phyloP scores from a whole-genome alignment of 1,140 invertebrate species.

The Caenorhabditis remanei region DNA sequence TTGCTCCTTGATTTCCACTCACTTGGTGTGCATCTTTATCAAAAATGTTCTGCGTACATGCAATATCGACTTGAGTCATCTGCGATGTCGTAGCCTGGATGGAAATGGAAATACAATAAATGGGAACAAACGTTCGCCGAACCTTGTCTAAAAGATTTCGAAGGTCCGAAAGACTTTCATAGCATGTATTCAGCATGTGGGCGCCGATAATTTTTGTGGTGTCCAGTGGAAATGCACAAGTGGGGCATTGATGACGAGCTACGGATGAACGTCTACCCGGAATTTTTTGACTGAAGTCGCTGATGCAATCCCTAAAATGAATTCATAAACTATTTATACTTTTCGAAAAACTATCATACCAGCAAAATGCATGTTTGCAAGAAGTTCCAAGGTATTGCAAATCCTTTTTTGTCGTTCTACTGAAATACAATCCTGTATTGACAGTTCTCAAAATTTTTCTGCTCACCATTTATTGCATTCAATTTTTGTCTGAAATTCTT shows the following conservation, averaged over 20 bases:
- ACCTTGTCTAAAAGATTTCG: background rate
- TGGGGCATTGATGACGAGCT: background rate
- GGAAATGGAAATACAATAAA: no score
- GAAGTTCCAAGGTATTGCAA: constrained; percentile 25
- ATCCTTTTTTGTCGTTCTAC: background rate
- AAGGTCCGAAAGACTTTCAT: background rate
- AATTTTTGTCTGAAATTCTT: constrained; percentile 1
- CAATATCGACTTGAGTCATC: constrained; percentile 22
- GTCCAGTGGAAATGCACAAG: constrained; percentile 3
- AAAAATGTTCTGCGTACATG: constrained; percentile 41
- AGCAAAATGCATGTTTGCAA: constrained; percentile 44
- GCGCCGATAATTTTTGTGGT: constrained; percentile 4
- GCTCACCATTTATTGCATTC: constrained; percentile 23
- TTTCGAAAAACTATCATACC: background rate
- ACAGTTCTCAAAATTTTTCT: background rate
- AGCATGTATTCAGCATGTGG: constrained; percentile 11
- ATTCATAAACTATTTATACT: background rate
- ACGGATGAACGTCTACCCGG: background rate
- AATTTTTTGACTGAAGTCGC: background rate
- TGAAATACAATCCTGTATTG: background rate
- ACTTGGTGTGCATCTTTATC: background rate
- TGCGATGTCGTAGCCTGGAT: background rate
- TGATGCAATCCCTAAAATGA: constrained; percentile 10
- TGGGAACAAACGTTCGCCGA: background rate
- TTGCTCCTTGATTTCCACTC: background rate